These are phyloP conservation scores for Malurus leucopterus DNA, from an alignment of 2,797 vertebrate species.

Conservation along the genomic window DNA sequence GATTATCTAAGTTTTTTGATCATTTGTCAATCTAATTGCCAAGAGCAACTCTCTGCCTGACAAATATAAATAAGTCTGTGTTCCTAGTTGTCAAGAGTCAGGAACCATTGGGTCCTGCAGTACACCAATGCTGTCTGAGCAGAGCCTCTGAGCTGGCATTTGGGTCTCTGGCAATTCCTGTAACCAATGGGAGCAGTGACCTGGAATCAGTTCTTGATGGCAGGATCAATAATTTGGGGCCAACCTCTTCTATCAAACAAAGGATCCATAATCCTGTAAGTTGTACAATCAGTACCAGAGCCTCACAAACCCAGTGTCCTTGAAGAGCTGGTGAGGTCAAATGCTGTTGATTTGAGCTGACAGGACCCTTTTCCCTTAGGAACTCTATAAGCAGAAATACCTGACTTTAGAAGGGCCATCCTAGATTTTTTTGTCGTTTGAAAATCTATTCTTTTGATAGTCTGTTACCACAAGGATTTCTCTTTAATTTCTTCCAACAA, in stretches of 20 bases:
- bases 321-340: background rate
- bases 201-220: background rate
- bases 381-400: background rate
- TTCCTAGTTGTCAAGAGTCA: background rate
- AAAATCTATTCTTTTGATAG: background rate
- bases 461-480: background rate
- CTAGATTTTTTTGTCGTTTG: background rate
- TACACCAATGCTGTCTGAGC: background rate
- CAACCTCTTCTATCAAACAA: background rate
- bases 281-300: background rate
- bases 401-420: background rate
- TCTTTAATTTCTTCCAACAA: background rate
- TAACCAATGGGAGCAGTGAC: background rate
- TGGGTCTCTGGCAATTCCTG: background rate
- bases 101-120: background rate
- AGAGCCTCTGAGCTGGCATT: background rate
- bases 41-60: background rate
- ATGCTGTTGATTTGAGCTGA: background rate
- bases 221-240: background rate
- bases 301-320: background rate
- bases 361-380: background rate
- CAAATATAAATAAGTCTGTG: background rate
- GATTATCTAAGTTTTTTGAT: background rate
- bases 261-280: background rate
- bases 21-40: background rate